Percentiles rank a stretch among this genome's conserved stretches.
phyloP scores from a whole-genome alignment of 2,113 vertebrate species.

The Brachypteracias leptosomus region DNA sequence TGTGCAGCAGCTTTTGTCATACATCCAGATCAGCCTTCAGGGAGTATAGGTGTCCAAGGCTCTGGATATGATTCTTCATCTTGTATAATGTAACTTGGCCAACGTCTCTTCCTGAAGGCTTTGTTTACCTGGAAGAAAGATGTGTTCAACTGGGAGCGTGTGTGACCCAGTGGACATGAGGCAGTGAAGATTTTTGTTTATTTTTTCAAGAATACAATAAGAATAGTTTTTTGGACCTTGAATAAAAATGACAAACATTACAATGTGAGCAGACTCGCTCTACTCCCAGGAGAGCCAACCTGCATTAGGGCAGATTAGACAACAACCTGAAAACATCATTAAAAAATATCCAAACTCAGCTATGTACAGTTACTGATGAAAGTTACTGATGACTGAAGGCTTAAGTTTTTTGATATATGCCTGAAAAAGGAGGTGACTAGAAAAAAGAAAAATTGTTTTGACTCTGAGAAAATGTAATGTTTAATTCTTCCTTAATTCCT shows the following conservation, averaged over 20 bases:
- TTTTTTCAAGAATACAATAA: fast-evolving
- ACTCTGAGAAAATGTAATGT: background rate
- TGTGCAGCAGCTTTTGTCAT: background rate
- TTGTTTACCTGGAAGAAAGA: background rate
- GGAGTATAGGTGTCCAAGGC: background rate
- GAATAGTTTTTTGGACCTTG: background rate
- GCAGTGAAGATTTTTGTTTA: background rate
- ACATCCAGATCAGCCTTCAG: background rate
- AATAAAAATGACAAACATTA: background rate
- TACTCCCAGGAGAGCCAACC: background rate
- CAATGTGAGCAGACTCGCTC: background rate
- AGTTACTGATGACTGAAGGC: background rate
- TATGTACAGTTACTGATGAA: background rate
- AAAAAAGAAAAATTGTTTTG: background rate
- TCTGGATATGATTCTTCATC: background rate
- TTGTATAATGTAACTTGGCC: background rate
- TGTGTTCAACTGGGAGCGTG: background rate
- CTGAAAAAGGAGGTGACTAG: background rate
- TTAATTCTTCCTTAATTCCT: background rate
- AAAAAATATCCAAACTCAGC: background rate
- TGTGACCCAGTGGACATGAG: background rate
- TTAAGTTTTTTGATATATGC: background rate
- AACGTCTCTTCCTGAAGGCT: background rate
- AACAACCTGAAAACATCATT: background rate
- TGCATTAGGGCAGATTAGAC: background rate